Evolutionary conservation across 2,113 vertebrate genomes (phyloP), one percentile per base, ranked within the genome.

Genomic region (Neomonachus schauinslandi): DNA sequence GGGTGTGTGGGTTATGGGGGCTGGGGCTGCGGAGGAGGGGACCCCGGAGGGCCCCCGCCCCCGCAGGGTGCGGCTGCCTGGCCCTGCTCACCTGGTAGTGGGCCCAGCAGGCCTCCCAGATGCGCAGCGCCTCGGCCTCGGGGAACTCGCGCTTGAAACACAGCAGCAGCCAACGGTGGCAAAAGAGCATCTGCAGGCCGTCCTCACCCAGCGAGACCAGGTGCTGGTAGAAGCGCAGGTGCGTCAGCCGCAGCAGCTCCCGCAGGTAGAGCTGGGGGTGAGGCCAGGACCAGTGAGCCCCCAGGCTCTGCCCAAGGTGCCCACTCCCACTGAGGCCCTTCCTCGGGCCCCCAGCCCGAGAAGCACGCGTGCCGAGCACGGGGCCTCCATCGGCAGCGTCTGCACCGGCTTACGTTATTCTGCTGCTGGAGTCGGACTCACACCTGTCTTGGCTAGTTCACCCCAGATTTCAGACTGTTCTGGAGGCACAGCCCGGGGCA

Each of bases 51-150:
- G 46, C 46, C 46, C 42, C 46, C 51, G 67, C 1, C 22, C 24
- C 8, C 39, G 0, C 57, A 2, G 18, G 24, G 26, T 0, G 6
- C 15, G 42, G 57, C 11, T 0, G 7, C 46, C 46, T 46, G 46
- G 46, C 46, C 46, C 46, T 19, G 7, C 98, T 96, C 87, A 99
- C 99, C 99, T 99, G 99, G 91, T 99, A 99, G 98, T 99, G 99
- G 28, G 99, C 99, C 99, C 99, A 99, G 99, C 99, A 99, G 1
- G 99, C 99, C 80, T 99, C 99, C 99, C 99, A 99, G 99, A 99
- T 99, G 69, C 99, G 99, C 98, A 99, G 97, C 0, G 99, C 99
- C 98, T 99, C 99, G 0, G 99, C 99, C 80, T 99, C 99, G 0
- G 99, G 99, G 96, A 99, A 99, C 97, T 99, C 99, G 0, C 99